Percentiles rank a stretch among this genome's conserved stretches.
Conservation (phyloP, 2,888 invertebrate genomes). For the Urechis unicinctus region DNA sequence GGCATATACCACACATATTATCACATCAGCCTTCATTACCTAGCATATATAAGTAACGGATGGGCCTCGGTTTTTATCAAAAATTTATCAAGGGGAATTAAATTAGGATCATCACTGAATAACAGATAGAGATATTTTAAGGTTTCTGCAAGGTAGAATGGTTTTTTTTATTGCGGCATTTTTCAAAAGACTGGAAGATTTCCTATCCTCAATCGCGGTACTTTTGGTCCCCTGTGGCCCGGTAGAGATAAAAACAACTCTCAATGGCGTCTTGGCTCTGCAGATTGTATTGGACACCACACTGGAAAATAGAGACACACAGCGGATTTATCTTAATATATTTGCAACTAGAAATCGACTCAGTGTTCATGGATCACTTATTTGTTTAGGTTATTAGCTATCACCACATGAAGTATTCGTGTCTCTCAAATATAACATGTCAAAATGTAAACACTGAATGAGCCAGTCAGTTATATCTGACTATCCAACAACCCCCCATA, state of each 20-base stretch:
- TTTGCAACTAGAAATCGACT: too few relatives aligned
- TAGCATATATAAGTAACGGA: constrained; percentile 70
- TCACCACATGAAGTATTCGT: too few relatives aligned
- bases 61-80: constrained; percentile 96
- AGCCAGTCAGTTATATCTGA: too few relatives aligned
- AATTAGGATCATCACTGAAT: constrained; percentile 70
- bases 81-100: constrained; percentile 58
- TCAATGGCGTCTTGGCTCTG: constrained; percentile 94
- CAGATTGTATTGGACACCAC: constrained; percentile 87
- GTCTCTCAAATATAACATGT: too few relatives aligned
- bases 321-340: too few relatives aligned
- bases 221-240: constrained; percentile 85
- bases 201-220: constrained; percentile 99
- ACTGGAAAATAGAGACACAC: constrained; percentile 1
- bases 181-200: constrained; percentile 87
- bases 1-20: constrained; percentile 47
- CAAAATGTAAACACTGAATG: too few relatives aligned
- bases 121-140: constrained; percentile 91
- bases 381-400: too few relatives aligned
- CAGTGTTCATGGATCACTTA: too few relatives aligned
- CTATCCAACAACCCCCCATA: too few relatives aligned
- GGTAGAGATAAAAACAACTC: constrained; percentile 92
- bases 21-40: constrained; percentile 19
- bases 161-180: constrained; percentile 94
- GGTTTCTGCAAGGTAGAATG: constrained; percentile 93